Percentiles rank a stretch among this genome's conserved stretches.
These are phyloP conservation scores for Ctenomys sociabilis DNA, from an alignment of 2,113 vertebrate species.

Conservation along the genomic window DNA sequence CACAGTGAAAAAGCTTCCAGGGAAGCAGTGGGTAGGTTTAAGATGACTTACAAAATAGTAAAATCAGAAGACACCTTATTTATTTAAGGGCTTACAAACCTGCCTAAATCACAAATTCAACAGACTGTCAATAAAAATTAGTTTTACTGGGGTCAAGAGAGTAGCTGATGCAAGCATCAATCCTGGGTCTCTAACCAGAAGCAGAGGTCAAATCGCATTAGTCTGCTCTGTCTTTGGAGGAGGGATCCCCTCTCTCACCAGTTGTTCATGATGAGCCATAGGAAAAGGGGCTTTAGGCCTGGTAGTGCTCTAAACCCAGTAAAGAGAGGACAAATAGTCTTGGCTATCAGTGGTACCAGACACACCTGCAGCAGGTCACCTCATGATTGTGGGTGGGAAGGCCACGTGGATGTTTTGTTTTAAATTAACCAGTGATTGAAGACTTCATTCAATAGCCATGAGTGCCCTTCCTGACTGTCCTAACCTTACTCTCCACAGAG, in stretches of 20 bases:
- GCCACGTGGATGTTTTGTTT: constrained; percentile 24
- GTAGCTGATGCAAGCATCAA: too few species aligned
- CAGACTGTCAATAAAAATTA: constrained; percentile 66
- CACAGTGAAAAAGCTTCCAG: background rate
- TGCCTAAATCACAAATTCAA: constrained; percentile 57
- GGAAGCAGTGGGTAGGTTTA: constrained; percentile 28
- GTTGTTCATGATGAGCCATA: constrained; percentile 45
- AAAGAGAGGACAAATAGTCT: constrained; percentile 41
- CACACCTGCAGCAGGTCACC: too few species aligned
- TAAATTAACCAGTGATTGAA: constrained; percentile 56
- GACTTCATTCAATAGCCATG: constrained; percentile 23
- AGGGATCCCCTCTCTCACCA: constrained; percentile 59
- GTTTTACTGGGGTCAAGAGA: constrained; percentile 30
- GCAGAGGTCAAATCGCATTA: constrained; percentile 79
- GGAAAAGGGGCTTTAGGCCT: background rate
- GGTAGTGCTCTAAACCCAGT: background rate
- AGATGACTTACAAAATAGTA: constrained; percentile 52
- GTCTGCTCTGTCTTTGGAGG: constrained; percentile 60
- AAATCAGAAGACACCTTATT: constrained; percentile 48
- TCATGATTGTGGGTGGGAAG: too few species aligned
- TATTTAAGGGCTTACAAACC: constrained; percentile 54
- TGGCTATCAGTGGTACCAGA: too few species aligned
- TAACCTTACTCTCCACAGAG: too few species aligned
- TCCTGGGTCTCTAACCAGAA: constrained; percentile 75
- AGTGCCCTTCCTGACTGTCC: constrained; percentile 27